These are phyloP conservation scores for Babyrousa celebensis DNA, from an alignment of 2,797 vertebrate genomes.

Conservation along the genomic window DNA sequence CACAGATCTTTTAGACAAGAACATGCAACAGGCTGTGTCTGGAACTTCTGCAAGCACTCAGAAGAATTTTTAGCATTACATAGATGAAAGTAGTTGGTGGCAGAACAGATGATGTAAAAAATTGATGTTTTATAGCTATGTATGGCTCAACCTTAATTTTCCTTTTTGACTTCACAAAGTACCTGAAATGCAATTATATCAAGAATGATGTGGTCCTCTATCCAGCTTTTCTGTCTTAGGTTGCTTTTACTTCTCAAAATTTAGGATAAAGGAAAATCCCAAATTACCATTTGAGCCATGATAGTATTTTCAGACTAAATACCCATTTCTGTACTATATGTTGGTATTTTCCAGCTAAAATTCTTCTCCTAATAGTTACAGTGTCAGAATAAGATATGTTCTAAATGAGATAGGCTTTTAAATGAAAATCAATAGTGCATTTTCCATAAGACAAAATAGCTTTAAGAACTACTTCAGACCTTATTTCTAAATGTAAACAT, in stretches of 20 bases:
- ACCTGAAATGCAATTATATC: background rate
- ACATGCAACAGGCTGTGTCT: rapidly evolving
- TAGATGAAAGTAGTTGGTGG: background rate
- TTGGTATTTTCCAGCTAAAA: conserved; percentile 68
- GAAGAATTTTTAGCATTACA: background rate
- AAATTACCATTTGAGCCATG: conserved; percentile 56
- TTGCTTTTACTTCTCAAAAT: conserved; percentile 62
- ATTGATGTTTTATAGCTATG: background rate
- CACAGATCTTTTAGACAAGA: background rate
- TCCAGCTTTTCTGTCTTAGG: conserved; percentile 26
- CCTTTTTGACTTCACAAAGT: conserved; percentile 27
- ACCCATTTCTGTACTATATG: conserved; percentile 45
- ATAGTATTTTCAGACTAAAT: conserved; percentile 58
- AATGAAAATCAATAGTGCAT: conserved; percentile 80
- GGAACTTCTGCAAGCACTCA: background rate
- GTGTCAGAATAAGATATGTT: conserved; percentile 67
- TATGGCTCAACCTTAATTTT: conserved; percentile 31
- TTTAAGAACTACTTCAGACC: conserved; percentile 61
- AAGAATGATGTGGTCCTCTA: conserved; percentile 47
- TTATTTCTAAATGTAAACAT: conserved; percentile 78
- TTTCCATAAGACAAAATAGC: conserved; percentile 72
- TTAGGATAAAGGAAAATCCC: conserved; percentile 60
- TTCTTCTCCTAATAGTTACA: conserved; percentile 64
- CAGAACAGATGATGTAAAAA: background rate
- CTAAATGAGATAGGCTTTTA: conserved; percentile 77